Conservation (phyloP, 2,113 vertebrate species). For the Grammomys surdaster region DNA sequence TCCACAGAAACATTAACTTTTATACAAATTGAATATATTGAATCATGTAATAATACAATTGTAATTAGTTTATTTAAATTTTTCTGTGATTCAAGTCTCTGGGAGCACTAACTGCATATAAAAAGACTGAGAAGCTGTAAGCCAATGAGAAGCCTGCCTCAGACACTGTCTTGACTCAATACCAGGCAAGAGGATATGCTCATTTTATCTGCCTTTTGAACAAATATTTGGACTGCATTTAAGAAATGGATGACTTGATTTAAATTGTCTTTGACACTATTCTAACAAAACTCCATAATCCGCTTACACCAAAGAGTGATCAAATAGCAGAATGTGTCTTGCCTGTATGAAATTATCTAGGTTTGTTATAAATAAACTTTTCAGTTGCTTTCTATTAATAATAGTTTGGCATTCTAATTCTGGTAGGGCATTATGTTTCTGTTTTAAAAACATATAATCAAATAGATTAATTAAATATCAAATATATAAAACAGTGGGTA, state of each 20-base stretch:
- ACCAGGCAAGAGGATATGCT: background rate
- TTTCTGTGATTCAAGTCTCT: constrained; percentile 36
- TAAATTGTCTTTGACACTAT: constrained; percentile 58
- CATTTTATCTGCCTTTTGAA: constrained; percentile 44
- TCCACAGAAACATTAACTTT: background rate
- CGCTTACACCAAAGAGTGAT: constrained; percentile 62
- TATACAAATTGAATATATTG: constrained; percentile 23
- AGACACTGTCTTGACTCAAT: background rate
- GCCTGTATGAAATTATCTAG: background rate
- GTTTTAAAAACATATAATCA: background rate
- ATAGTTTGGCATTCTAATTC: background rate
- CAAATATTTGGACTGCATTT: constrained; percentile 60
- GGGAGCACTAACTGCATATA: background rate
- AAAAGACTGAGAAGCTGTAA: background rate
- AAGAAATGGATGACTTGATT: constrained; percentile 70
- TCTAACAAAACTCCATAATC: constrained; percentile 62
- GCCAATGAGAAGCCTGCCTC: background rate
- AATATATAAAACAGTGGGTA: background rate
- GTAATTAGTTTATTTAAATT: constrained; percentile 34
- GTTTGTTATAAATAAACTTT: constrained; percentile 58
- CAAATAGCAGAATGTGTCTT: constrained; percentile 57
- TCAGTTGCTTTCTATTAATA: background rate
- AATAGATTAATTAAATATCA: constrained; percentile 30
- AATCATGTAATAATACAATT: constrained; percentile 50
- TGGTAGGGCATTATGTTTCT: background rate